Base-by-base conservation (phyloP, 2,797 vertebrate species). In the Pampus argenteus region DNA sequence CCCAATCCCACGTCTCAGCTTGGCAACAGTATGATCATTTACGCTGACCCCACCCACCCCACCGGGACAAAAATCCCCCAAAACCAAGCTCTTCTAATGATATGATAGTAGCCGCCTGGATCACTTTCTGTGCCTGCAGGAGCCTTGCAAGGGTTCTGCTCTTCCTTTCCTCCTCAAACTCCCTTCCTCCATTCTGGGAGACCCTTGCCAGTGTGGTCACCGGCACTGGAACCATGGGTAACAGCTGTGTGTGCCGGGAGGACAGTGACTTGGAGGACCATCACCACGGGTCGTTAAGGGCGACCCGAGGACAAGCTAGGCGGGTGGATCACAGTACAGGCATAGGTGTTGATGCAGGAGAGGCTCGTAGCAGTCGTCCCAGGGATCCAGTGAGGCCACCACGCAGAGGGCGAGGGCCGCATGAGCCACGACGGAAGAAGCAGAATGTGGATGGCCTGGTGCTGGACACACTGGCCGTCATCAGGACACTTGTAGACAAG, bases 401-500 rank as follows among this genome's bases (percentile, higher is more conserved):
- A 4, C 93, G 98, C 25, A 91, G 97, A 71, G 98, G 97, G 4
- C 94, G 98, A 81, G 98, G 98, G 23, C 98, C 98, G 22, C 97
- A 99, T 10, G 98, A 99, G 61, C 98, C 98, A 1, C 92, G 98
- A 38, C 95, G 98, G 87, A 99, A 99, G 93, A 99, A 99, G 77
- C 97, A 97, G 89, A 99, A 99, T 59, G 97, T 99, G 71, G 98
- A 99, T 58, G 95, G 97, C 42, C 93, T 99, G 86, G 98, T 99
- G 81, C 96, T 99, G 92, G 98, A 99, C 90, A 99, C 98, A 0
- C 82, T 99, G 88, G 97, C 98, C 54, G 97, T 99, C 75, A 99
- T 99, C 92, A 95, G 98, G 85, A 99, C 97, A 7, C 96, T 99
- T 76, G 98, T 99, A 61, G 98, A 99, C 95, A 99, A 99, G 98